Percentiles rank a stretch among this genome's conserved stretches.
These are phyloP conservation scores for Apogon hyalosoma DNA, from an alignment of 2,797 vertebrate genomes.

Conservation along the genomic window DNA sequence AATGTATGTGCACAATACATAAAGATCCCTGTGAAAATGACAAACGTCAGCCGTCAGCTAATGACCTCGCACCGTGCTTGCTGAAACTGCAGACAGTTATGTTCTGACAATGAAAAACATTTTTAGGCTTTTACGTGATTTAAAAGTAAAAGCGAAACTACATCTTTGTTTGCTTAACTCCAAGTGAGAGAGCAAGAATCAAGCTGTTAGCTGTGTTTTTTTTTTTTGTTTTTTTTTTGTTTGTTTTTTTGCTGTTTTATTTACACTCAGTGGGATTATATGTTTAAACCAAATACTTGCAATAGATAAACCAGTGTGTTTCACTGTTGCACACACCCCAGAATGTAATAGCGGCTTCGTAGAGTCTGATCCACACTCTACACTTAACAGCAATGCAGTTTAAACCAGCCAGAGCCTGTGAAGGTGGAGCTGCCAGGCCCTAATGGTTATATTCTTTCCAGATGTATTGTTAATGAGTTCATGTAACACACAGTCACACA, in stretches of 20 bases:
- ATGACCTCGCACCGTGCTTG: not conserved
- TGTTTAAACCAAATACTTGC: not conserved
- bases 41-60: not conserved
- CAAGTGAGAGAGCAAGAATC: no score
- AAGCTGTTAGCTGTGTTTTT: no score
- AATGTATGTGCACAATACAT: conserved; percentile 55
- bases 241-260: no score
- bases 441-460: conserved; percentile 69
- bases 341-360: conserved; percentile 7
- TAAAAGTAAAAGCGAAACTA: not conserved
- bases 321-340: not conserved
- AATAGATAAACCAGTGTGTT: not conserved
- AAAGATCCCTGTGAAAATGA: conserved; percentile 15
- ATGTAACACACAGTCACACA: conserved; percentile 32
- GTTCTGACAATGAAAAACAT: not conserved
- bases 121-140: not conserved
- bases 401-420: conserved; percentile 19
- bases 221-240: no score
- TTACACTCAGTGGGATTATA: no score
- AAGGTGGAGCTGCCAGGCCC: conserved; percentile 51
- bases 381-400: conserved; percentile 35
- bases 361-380: conserved; percentile 23
- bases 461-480: conserved; percentile 63
- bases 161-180: no score
- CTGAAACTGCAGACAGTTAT: not conserved